Evolutionary conservation across 2,113 vertebrate species (phyloP), one percentile per base, ranked within the genome.

Genomic region (Promerops cafer): DNA sequence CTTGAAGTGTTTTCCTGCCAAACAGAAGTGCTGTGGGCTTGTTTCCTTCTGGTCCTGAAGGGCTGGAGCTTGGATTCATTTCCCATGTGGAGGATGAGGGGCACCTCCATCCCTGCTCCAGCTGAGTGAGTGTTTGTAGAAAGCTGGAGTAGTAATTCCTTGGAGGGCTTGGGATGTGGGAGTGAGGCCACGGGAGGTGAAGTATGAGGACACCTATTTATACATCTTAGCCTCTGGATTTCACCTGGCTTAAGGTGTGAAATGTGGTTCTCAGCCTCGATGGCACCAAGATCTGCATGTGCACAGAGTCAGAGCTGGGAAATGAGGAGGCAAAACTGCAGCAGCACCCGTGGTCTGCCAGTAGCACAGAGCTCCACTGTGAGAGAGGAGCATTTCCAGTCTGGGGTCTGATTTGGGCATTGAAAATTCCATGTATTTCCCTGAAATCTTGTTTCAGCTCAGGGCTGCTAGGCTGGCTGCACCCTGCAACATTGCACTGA

Each of bases 401-500:
- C 39, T 21, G 26, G 0, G 1, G 1, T 16, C 53, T 33, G 31
- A 33, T 88, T 40, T 30, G 53, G 56, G n/a, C 23, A 13, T 12
- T 57, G 21, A 30, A 57, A 83, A 74, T 30, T 18, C 45, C n/a
- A n/a, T 0, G 0, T 13, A 5, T 53, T 81, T 49, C 52, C 60
- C 68, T 22, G n/a, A 82, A 82, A 66, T 66, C 31, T 37, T 28
- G 3, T 45, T 60, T 49, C n/a, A 8, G 31, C 44, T 69, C 52
- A 35, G 42, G 35, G 21, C 59, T 81, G 71, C 45, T 2, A 11
- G 63, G 23, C 30, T 69, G 83, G 23, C n/a, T 2, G 0, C 0
- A 0, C 39, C 45, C 13, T 72, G n/a, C n/a, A 14, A 4, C 0
- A 0, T 13, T 35, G 20, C 16, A 2, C 27, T 11, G 57, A 4